Conservation (phyloP, 2,797 vertebrate genomes). For the Stomatorhinus walkeri region DNA sequence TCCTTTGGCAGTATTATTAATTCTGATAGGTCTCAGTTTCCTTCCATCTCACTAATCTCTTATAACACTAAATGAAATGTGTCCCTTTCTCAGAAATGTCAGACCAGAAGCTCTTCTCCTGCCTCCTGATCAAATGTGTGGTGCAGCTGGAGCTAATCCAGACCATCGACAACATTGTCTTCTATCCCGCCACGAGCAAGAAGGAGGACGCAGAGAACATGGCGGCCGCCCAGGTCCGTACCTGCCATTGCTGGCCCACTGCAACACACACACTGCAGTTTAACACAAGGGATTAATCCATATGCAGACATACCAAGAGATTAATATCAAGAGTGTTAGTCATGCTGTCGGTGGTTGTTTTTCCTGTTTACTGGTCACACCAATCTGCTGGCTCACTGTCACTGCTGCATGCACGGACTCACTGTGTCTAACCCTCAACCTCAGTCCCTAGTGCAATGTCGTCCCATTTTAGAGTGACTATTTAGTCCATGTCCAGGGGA, state of each 20-base stretch:
- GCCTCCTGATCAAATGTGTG: slow-evolving; percentile 93
- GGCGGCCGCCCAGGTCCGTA: slow-evolving; percentile 85
- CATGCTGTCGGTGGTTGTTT: neutral
- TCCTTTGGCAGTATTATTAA: neutral
- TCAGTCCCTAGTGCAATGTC: neutral
- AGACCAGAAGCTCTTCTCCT: slow-evolving; percentile 91
- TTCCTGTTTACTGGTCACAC: neutral
- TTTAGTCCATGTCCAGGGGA: neutral
- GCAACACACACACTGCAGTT: neutral
- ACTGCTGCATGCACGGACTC: neutral
- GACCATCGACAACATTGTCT: slow-evolving; percentile 97
- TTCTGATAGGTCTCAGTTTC: neutral
- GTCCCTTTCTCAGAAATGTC: slow-evolving; percentile 49
- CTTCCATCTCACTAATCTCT: neutral
- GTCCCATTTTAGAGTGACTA: neutral
- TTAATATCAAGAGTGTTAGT: neutral
- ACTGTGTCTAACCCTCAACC: neutral
- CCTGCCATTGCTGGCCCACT: neutral
- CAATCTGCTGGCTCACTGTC: neutral
- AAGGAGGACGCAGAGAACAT: slow-evolving; percentile 95
- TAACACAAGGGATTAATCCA: neutral
- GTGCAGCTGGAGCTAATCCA: slow-evolving; percentile 95
- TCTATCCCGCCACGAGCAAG: slow-evolving; percentile 91
- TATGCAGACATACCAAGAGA: neutral
- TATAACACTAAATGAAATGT: neutral